These are phyloP conservation scores for Drosophila athabasca DNA, from an alignment of 1,140 invertebrate genomes.

Conservation along the genomic window DNA sequence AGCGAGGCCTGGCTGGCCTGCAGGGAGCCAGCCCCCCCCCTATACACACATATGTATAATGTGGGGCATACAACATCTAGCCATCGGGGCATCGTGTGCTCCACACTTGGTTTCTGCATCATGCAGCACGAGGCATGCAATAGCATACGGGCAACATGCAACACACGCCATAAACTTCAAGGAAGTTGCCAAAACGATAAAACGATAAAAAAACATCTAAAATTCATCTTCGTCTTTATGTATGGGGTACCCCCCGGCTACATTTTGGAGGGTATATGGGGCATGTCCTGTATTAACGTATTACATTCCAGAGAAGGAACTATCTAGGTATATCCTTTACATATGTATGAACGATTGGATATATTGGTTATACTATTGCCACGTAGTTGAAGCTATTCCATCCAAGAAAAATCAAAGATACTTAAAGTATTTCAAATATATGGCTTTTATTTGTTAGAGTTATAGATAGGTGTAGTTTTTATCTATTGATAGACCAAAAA, in stretches of 20 bases:
- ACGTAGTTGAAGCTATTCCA: too few relatives aligned
- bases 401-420: too few relatives aligned
- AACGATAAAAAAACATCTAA: conserved; percentile 9
- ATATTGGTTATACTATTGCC: too few relatives aligned
- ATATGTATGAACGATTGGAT: too few relatives aligned
- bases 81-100: conserved; percentile 23
- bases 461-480: too few relatives aligned
- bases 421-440: too few relatives aligned
- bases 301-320: too few relatives aligned
- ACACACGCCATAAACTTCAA: conserved; percentile 69
- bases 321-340: too few relatives aligned
- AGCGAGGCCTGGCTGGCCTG: conserved; percentile 61
- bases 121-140: conserved; percentile 62
- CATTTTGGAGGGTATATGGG: too few relatives aligned
- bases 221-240: conserved; percentile 11
- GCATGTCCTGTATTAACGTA: too few relatives aligned
- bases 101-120: conserved; percentile 50
- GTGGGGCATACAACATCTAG: conserved; percentile 48
- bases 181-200: conserved; percentile 63
- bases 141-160: conserved; percentile 38
- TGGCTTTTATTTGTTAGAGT: too few relatives aligned
- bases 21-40: conserved; percentile 6
- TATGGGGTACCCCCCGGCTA: neutral
- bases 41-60: conserved; percentile 57
- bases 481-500: too few relatives aligned